phyloP scores from a whole-genome alignment of 2,113 vertebrate species.

The Entomyzon cyanotis region DNA sequence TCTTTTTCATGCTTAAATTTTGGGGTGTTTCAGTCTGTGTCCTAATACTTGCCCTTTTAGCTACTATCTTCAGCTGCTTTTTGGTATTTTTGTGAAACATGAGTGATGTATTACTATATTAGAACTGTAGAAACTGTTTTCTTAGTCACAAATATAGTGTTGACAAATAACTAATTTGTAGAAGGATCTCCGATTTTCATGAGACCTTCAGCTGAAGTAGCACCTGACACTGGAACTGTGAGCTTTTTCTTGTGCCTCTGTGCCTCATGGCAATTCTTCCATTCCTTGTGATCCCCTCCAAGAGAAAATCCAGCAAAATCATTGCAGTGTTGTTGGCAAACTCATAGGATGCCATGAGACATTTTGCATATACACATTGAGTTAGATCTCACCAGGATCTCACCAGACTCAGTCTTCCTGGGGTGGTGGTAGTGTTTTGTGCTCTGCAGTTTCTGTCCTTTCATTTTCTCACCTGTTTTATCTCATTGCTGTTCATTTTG shows the following conservation, averaged over 20 bases:
- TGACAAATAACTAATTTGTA: not conserved
- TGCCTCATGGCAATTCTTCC: not conserved
- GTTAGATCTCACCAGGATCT: not conserved
- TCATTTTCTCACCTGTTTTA: not conserved
- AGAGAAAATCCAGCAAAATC: not conserved
- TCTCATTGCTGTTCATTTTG: fast-evolving
- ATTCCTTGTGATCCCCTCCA: not conserved
- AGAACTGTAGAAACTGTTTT: not conserved
- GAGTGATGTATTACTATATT: not conserved
- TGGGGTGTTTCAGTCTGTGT: not conserved
- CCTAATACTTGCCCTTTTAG: not conserved
- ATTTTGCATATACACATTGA: not conserved
- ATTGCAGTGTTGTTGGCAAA: not conserved
- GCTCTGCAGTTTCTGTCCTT: not conserved
- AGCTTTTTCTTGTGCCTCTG: not conserved
- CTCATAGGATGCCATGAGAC: not conserved
- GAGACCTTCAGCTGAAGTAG: not conserved
- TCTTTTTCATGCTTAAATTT: not conserved
- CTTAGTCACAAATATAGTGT: not conserved
- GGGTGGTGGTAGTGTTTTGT: not conserved
- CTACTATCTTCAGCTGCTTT: not conserved
- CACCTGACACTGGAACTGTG: not conserved
- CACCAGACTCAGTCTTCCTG: not conserved
- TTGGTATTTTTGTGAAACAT: not conserved
- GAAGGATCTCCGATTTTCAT: not conserved